Conservation (phyloP, 2,797 vertebrate genomes). For the Sebastes itinus region DNA sequence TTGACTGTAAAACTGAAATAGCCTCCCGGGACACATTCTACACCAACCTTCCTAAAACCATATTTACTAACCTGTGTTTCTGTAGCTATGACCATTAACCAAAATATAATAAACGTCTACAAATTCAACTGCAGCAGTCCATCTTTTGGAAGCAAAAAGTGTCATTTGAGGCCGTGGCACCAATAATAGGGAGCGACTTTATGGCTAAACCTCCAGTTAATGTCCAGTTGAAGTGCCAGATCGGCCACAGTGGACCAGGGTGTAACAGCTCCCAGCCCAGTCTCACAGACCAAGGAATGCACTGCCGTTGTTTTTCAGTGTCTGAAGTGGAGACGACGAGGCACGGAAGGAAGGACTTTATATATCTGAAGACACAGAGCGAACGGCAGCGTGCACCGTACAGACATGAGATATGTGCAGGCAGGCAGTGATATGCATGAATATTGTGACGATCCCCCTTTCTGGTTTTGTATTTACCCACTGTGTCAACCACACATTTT, state of each 20-base stretch:
- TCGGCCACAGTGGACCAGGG: conserved; percentile 38
- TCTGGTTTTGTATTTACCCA: too few species aligned
- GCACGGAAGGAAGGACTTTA: neutral
- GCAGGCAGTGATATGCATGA: neutral
- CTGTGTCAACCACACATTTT: too few species aligned
- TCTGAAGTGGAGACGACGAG: neutral
- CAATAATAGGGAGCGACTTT: neutral
- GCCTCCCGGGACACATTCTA: too few species aligned
- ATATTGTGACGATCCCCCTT: neutral
- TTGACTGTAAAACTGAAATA: too few species aligned
- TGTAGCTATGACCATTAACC: neutral
- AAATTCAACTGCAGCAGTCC: neutral
- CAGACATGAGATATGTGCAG: neutral
- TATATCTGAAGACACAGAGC: neutral
- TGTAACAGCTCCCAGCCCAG: conserved; percentile 18
- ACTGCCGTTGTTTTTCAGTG: neutral
- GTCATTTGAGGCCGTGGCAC: neutral
- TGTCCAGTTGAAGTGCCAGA: conserved; percentile 42
- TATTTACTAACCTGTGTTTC: neutral
- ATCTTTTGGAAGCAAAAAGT: neutral
- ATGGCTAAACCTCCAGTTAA: conserved; percentile 18
- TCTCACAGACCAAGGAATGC: conserved; percentile 31
- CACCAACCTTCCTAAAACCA: neutral
- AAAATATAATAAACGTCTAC: neutral
- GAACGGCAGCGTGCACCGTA: neutral